These are phyloP conservation scores for Nilaparvata lugens DNA, from an alignment of 1,140 invertebrate species.

Conservation along the genomic window DNA sequence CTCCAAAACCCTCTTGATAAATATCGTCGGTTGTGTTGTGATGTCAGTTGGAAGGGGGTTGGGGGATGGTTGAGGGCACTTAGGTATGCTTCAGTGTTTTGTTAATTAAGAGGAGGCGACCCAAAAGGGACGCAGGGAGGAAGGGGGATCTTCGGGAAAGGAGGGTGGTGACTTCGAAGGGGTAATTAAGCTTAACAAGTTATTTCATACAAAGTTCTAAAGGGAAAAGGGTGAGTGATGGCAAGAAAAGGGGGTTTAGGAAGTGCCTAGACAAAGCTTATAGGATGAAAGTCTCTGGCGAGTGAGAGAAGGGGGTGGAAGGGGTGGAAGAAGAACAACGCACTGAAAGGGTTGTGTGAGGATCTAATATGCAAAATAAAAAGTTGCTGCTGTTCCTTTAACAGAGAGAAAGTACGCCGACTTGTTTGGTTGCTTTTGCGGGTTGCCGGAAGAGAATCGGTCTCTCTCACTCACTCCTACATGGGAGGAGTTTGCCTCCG, in stretches of 20 bases:
- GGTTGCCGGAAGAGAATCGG: too few relatives aligned
- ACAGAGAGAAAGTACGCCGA: too few relatives aligned
- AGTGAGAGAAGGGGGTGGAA: too few relatives aligned
- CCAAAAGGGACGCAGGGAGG: neutral
- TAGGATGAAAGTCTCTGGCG: neutral
- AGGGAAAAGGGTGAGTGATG: neutral
- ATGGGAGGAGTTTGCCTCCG: too few relatives aligned
- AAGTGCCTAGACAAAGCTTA: constrained; percentile 1
- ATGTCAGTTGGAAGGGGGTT: neutral
- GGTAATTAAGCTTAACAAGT: constrained; percentile 19
- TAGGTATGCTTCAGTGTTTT: constrained; percentile 8
- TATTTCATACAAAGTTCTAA: constrained; percentile 15
- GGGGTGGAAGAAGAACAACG: too few relatives aligned
- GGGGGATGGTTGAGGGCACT: neutral
- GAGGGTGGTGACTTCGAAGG: constrained; percentile 6
- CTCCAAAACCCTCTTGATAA: neutral
- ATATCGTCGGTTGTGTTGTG: neutral
- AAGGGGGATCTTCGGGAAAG: constrained; percentile 6
- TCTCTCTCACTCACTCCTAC: too few relatives aligned
- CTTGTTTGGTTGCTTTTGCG: too few relatives aligned
- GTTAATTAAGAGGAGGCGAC: constrained; percentile 10
- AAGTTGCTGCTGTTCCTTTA: constrained; percentile 1
- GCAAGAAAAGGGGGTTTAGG: neutral
- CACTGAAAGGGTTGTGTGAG: neutral
- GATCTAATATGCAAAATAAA: constrained; percentile 15